Evolutionary conservation across 2,888 invertebrate genomes (phyloP).

Genomic region (Drosophila anomalata): DNA sequence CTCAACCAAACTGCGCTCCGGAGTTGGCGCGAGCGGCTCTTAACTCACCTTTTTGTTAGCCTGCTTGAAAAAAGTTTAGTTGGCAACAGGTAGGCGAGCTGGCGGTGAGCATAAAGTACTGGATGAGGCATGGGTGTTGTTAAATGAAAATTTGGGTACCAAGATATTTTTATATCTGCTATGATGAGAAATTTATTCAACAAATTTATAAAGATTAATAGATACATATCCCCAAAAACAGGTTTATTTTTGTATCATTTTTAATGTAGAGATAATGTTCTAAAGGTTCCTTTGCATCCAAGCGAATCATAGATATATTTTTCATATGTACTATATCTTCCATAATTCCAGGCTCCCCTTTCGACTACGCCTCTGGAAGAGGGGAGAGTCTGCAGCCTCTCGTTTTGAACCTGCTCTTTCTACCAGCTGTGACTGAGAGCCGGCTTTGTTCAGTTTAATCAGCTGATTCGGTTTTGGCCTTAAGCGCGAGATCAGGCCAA

Average conservation of each 20-base stretch:
- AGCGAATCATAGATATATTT: not conserved
- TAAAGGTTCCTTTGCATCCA: too few relatives aligned
- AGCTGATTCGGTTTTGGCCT: slow-evolving; percentile 35
- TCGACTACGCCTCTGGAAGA: not conserved
- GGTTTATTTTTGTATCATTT: too few relatives aligned
- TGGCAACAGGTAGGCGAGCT: slow-evolving; percentile 42
- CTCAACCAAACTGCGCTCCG: slow-evolving; percentile 80
- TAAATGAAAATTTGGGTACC: not conserved
- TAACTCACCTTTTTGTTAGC: slow-evolving; percentile 66
- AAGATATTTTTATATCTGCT: not conserved
- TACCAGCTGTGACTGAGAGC: slow-evolving; percentile 5
- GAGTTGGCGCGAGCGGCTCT: slow-evolving; percentile 68
- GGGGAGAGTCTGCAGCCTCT: not conserved
- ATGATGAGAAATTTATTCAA: too few relatives aligned
- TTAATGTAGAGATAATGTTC: not conserved
- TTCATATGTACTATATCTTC: not conserved
- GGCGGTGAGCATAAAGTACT: slow-evolving; percentile 8
- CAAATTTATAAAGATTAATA: too few relatives aligned
- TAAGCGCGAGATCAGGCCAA: slow-evolving; percentile 14
- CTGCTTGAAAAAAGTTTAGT: slow-evolving; percentile 30
- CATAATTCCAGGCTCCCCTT: not conserved
- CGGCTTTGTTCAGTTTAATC: slow-evolving; percentile 25
- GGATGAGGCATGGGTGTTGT: slow-evolving; percentile 14
- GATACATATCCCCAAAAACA: too few relatives aligned
- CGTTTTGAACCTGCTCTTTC: slow-evolving; percentile 1